phyloP scores from a whole-genome alignment of 2,888 invertebrate species.

The Plutella xylostella region DNA sequence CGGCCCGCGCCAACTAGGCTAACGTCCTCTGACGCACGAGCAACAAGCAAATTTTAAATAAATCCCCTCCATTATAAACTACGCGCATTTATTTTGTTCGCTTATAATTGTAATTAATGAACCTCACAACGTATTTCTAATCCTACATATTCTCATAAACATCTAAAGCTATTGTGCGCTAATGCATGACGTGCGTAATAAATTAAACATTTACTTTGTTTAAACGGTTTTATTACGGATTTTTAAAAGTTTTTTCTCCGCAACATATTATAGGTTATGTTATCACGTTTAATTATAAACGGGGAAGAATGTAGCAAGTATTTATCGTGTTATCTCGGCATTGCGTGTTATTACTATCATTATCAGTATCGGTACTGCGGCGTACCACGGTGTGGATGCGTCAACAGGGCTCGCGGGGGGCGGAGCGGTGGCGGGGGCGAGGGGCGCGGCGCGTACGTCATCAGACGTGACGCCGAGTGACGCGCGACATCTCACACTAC shows the following conservation, averaged over 20 bases:
- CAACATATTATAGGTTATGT: too few species aligned
- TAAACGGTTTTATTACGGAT: too few species aligned
- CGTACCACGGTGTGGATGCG: too few species aligned
- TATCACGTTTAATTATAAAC: too few species aligned
- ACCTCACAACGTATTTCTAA: conserved; percentile 26
- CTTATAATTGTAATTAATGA: conserved; percentile 38
- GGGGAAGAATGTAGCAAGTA: too few species aligned
- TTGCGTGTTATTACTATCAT: too few species aligned
- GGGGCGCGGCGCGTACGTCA: conserved; percentile 23
- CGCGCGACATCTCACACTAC: conserved; percentile 21
- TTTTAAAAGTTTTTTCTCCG: too few species aligned
- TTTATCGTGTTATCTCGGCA: too few species aligned
- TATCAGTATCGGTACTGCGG: too few species aligned
- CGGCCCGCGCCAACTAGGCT: conserved; percentile 35
- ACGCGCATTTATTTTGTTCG: neutral
- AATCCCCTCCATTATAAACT: conserved; percentile 30
- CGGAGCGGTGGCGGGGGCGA: conserved; percentile 24
- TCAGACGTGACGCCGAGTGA: conserved; percentile 26
- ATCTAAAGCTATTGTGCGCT: neutral
- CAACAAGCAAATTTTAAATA: conserved; percentile 47
- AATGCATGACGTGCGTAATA: too few species aligned
- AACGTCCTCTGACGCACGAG: conserved; percentile 43
- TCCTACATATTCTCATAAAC: conserved; percentile 26
- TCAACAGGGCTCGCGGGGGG: too few species aligned
- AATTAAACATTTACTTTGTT: too few species aligned